Base-by-base conservation (phyloP, 2,888 invertebrate species). In the Lasioglossum zephyrum region DNA sequence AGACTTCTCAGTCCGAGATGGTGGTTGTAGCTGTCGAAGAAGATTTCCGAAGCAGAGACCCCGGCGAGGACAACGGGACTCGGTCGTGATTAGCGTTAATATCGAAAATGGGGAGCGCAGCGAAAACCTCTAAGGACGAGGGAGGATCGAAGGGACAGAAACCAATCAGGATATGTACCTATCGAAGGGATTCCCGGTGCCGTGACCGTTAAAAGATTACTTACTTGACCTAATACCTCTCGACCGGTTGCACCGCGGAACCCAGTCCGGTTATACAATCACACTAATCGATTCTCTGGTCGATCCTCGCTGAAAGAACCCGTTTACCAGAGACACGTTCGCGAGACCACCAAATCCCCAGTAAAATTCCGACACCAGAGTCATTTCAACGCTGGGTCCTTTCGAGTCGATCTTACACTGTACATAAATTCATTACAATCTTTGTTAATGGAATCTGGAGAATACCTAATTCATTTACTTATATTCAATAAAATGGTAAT, bases 191-290 rank as follows among this genome's bases (percentile, higher is more conserved):
- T 88, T 91, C 90, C 91, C 91, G 85, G 89, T 94, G 91, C 93
- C 94, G 94, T 94, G 94, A 92, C 93, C 92, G 92, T 93, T 94
- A 94, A 94, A 91, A 94, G 94, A 94, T 94, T 94, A 92, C 94
- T 94, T 93, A 92, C 93, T 93, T 92, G 92, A 92, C 93, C 93
- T 90, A 93, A 94, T 93, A 91, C 92, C 92, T 91, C 91, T 87
- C 83, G 83, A 82, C 84, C 72, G 78, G 81, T 83, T 85, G 88
- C 86, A 86, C 85, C 89, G 90, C 79, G 84, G 84, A 84, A 83
- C 85, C 76, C 47, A 73, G 66, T 80, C 82, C 31, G 83, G 81
- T 91, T 91, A 86, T 87, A 79, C 90, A 91, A 91, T 86, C 86
- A 60, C 75, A 81, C 87, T 88, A 91, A 88, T 91, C 87, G 80